Conservation (phyloP, 2,888 invertebrate genomes). For the Helobdella robusta region DNA sequence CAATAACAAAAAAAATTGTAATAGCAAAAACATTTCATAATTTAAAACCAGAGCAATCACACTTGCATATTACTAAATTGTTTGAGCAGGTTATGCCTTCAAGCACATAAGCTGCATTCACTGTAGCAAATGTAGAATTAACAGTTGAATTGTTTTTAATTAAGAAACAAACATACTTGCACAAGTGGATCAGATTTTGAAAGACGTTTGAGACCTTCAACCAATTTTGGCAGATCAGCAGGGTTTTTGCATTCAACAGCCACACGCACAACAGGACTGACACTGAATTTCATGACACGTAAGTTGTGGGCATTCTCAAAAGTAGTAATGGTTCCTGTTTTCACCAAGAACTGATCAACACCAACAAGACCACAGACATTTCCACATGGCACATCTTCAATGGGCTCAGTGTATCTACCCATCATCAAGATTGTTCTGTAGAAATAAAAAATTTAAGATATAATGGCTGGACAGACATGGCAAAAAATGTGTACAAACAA, state of each 20-base stretch:
- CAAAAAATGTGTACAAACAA: too few species aligned
- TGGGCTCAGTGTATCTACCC: conserved; percentile 98
- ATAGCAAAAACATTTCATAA: too few species aligned
- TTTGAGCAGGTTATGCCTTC: too few species aligned
- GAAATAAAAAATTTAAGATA: conserved; percentile 35
- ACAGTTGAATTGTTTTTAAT: too few species aligned
- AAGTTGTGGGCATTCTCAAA: conserved; percentile 99
- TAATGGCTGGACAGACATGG: too few species aligned
- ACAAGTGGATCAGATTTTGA: conserved; percentile 99
- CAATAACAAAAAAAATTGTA: too few species aligned
- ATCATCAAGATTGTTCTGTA: conserved; percentile 99
- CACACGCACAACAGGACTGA: conserved; percentile 96
- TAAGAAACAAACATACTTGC: conserved; percentile 45
- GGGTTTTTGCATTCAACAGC: conserved; percentile 99
- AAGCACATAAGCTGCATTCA: too few species aligned
- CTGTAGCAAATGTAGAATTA: too few species aligned
- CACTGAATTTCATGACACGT: conserved; percentile 97
- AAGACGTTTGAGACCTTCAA: conserved; percentile 93
- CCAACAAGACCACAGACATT: conserved; percentile 99
- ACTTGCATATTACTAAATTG: too few species aligned
- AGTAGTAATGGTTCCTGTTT: conserved; percentile 97
- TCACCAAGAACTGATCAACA: conserved; percentile 97
- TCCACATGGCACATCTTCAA: conserved; percentile 96
- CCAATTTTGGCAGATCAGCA: conserved; percentile 94
- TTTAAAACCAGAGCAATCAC: too few species aligned